Percentiles rank a stretch among this genome's conserved stretches.
Conservation (phyloP, 2,797 vertebrate genomes). For the Centropyge bicolor region DNA sequence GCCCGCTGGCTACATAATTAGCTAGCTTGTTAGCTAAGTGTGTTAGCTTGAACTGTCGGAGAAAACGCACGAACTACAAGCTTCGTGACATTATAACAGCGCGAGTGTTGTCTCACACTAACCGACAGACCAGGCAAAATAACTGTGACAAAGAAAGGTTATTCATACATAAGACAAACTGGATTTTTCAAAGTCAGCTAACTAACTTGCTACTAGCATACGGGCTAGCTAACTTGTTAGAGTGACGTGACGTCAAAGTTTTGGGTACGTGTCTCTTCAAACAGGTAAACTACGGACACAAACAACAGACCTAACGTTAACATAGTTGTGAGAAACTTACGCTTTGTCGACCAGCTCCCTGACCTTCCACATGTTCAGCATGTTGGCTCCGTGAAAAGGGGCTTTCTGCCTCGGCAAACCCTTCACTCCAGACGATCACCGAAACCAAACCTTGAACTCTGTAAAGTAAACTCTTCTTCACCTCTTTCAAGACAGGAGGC, state of each 20-base stretch:
- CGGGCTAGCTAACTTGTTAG: slow-evolving; percentile 73
- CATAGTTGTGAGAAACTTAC: slow-evolving; percentile 86
- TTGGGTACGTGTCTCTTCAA: slow-evolving; percentile 88
- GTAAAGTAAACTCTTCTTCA: slow-evolving; percentile 81
- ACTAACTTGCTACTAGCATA: slow-evolving; percentile 57
- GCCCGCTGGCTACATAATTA: slow-evolving; percentile 69
- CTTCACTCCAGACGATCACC: slow-evolving; percentile 75
- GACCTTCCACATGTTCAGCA: slow-evolving; percentile 99
- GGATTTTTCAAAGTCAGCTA: slow-evolving; percentile 54
- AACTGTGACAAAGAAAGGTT: not conserved
- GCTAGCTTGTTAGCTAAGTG: slow-evolving; percentile 75
- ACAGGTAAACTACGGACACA: slow-evolving; percentile 80
- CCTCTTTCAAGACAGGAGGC: slow-evolving; percentile 79
- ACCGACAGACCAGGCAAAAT: accelerated
- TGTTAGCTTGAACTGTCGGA: slow-evolving; percentile 62
- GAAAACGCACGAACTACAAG: slow-evolving; percentile 30
- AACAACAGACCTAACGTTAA: slow-evolving; percentile 39
- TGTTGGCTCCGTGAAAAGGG: slow-evolving; percentile 82
- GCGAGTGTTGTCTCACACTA: not conserved
- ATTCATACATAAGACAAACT: not conserved
- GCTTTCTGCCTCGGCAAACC: slow-evolving; percentile 79
- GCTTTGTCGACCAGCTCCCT: slow-evolving; percentile 98
- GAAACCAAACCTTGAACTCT: slow-evolving; percentile 82
- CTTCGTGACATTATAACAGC: not conserved
- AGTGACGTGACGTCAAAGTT: slow-evolving; percentile 86